Evolutionary conservation across 2,113 vertebrate species (phyloP), one percentile per base, ranked within the genome.

Genomic region (Pluvianellus socialis): DNA sequence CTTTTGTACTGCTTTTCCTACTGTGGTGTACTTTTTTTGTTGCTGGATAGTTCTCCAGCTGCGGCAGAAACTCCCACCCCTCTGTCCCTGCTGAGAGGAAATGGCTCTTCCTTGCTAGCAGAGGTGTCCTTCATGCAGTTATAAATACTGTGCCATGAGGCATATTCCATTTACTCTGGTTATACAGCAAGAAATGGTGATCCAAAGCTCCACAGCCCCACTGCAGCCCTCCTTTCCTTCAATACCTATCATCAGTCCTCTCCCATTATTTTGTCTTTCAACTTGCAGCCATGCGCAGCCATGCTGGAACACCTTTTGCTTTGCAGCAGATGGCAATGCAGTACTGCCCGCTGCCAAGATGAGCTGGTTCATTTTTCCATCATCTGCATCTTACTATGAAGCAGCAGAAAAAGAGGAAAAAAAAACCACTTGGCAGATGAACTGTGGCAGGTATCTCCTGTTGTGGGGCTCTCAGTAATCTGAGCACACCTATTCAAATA

Each of bases 241-340:
- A 77, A 62, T 30, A 45, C 3, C 30, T 53, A 6, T 59, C 9
- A 2, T 2, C 18, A 91, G 7, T 58, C 14, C 30, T 58, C 12
- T 40, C 7, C 20, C 15, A 3, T 21, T n/a, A 33, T 52, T 79
- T 73, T 42, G 23, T 13, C 35, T 27, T 50, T 42, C n/a, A 91
- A 20, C 61, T 77, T 73, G 76, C 30, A 79, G 70, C 38, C 23
- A 20, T 35, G 58, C 7, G 0, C 32, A 66, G 53, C 84, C 52
- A 8, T 27, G 47, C 74, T 93, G 65, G 77, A 91, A 30, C 76
- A 75, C 49, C 72, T 84, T 89, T 74, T n/a, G 15, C 72, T 76
- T 95, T 96, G 90, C 79, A 90, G 85, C 94, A 97, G 97, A 95
- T 95, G 92, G 93, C 86, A 94, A 88, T 83, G 88, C 92, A 85